Percentiles rank a stretch among this genome's conserved stretches.
Evolutionary conservation across 2,113 vertebrate species (phyloP).

Genomic region (Rhynchomys soricoides): DNA sequence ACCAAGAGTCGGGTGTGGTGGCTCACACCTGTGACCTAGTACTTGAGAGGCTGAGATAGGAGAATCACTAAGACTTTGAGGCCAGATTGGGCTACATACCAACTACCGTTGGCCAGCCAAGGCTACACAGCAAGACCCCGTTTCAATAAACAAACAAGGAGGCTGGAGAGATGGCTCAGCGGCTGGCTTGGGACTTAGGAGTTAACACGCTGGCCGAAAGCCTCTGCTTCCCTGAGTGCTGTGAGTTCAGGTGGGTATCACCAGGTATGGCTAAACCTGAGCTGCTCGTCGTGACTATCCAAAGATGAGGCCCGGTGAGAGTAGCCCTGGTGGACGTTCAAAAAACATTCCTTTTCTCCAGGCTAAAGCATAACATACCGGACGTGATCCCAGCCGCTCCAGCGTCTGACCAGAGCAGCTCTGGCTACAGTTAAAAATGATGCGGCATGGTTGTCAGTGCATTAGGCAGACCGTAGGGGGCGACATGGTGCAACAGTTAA

Average conservation of each 20-base stretch:
- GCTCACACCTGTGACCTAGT: background rate
- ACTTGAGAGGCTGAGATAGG: background rate
- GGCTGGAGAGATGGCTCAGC: no score
- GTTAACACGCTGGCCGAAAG: background rate
- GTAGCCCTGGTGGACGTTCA: background rate
- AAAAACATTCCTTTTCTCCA: background rate
- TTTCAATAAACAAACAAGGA: background rate
- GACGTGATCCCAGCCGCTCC: background rate
- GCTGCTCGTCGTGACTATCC: background rate
- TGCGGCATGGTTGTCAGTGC: background rate
- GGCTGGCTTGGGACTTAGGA: background rate
- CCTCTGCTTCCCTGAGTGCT: background rate
- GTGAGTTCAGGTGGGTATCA: background rate
- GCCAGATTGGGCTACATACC: background rate
- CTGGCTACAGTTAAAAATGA: background rate
- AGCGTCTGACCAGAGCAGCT: background rate
- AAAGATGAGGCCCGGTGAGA: background rate
- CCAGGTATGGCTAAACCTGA: background rate
- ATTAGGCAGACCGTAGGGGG: background rate
- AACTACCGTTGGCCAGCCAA: background rate
- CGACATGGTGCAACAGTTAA: constrained; percentile 13
- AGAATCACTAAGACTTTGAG: background rate
- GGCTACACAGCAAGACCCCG: background rate
- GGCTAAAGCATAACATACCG: background rate
- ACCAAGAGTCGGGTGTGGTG: background rate